Evolutionary conservation across 2,113 vertebrate species (phyloP).

Genomic region (Blennius ocellaris): DNA sequence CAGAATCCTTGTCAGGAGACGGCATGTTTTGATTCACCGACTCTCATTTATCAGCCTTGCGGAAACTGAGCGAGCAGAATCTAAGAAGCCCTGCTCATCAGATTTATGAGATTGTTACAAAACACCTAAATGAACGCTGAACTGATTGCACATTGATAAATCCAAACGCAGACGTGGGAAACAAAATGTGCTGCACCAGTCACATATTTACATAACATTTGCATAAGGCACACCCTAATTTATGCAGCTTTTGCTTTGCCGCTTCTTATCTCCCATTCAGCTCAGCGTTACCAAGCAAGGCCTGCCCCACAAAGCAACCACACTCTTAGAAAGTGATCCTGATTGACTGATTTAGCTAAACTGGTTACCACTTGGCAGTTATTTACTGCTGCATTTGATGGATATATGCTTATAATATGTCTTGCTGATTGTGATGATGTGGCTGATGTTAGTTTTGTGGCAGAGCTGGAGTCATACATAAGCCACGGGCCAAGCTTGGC

Average conservation of each 20-base stretch:
- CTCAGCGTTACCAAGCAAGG: neutral
- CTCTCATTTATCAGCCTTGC: constrained; percentile 11
- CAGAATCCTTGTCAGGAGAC: neutral
- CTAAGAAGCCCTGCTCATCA: neutral
- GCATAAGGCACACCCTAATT: neutral
- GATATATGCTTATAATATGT: too few species aligned
- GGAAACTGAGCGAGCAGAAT: neutral
- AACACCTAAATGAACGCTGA: constrained; percentile 1
- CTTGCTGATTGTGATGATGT: too few species aligned
- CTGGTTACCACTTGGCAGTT: too few species aligned
- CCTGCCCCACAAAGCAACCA: neutral
- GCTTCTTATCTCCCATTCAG: neutral
- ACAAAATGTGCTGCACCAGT: neutral
- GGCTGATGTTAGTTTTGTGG: too few species aligned
- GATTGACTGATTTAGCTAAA: too few species aligned
- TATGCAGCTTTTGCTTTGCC: neutral
- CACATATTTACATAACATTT: constrained; percentile 9
- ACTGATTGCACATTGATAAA: neutral
- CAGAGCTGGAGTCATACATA: too few species aligned
- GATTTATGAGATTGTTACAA: constrained; percentile 21
- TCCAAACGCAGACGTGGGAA: neutral
- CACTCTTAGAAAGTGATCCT: too few species aligned
- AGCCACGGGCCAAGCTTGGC: too few species aligned
- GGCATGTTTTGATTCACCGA: constrained; percentile 9
- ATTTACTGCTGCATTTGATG: too few species aligned